phyloP scores from a whole-genome alignment of 1,140 invertebrate species.

The Lordiphosa collinella region DNA sequence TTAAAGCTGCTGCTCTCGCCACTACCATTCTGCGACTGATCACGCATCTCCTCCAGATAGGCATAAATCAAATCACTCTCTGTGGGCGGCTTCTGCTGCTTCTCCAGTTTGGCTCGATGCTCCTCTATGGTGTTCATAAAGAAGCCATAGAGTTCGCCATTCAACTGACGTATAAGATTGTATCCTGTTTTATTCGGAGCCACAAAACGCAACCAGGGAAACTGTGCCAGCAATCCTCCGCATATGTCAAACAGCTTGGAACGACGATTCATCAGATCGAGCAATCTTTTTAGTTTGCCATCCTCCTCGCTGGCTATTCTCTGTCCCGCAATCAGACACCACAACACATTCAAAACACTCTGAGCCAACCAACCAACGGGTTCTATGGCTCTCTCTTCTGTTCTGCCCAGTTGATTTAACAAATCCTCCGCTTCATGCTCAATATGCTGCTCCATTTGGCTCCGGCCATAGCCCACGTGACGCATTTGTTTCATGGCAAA shows the following conservation, averaged over 20 bases:
- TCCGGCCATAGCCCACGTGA: constrained; percentile 87
- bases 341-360: constrained; percentile 87
- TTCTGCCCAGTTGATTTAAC: constrained; percentile 80
- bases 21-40: constrained; percentile 68
- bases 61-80: constrained; percentile 87
- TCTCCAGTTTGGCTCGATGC: constrained; percentile 82
- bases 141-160: constrained; percentile 82
- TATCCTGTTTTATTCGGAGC: constrained; percentile 85
- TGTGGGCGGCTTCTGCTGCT: constrained; percentile 54
- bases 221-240: constrained; percentile 85
- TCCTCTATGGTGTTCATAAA: constrained; percentile 83
- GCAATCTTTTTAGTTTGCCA: constrained; percentile 81
- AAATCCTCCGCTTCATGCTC: constrained; percentile 83
- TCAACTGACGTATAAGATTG: constrained; percentile 83
- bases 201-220: constrained; percentile 86
- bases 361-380: constrained; percentile 81
- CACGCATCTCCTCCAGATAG: constrained; percentile 86
- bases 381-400: constrained; percentile 66
- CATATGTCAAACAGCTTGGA: constrained; percentile 85
- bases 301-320: constrained; percentile 79
- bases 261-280: constrained; percentile 83
- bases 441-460: constrained; percentile 86
- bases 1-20: constrained; percentile 80
- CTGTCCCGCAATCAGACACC: constrained; percentile 86
- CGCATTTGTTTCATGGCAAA: constrained; percentile 87